phyloP scores from a whole-genome alignment of 2,888 invertebrate genomes.

The Parelbella ahira region DNA sequence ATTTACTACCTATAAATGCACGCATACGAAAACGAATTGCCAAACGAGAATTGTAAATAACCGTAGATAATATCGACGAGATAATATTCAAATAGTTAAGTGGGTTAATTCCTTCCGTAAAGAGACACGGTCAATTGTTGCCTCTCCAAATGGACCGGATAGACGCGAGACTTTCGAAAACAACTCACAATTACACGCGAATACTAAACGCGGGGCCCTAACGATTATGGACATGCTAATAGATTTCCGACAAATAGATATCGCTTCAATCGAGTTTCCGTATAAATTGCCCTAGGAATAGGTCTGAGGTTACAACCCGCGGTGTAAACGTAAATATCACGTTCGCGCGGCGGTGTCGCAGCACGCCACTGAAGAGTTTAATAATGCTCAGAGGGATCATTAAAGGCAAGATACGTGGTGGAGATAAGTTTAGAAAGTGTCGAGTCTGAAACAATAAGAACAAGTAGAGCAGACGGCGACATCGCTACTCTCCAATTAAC shows the following conservation, averaged over 20 bases:
- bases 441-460: constrained; percentile 59
- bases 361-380: constrained; percentile 34
- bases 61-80: constrained; percentile 20
- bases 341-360: constrained; percentile 25
- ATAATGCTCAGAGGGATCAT: constrained; percentile 46
- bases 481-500: constrained; percentile 59
- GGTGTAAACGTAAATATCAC: constrained; percentile 13
- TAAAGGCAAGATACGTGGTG: constrained; percentile 52
- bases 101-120: constrained; percentile 30
- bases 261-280: constrained; percentile 11
- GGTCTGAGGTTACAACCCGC: constrained; percentile 4
- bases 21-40: constrained; percentile 30
- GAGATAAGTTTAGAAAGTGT: constrained; percentile 71
- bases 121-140: constrained; percentile 23
- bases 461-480: constrained; percentile 54
- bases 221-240: constrained; percentile 22
- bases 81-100: constrained; percentile 26
- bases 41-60: constrained; percentile 24
- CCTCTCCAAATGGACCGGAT: constrained; percentile 19
- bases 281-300: constrained; percentile 12
- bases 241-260: constrained; percentile 22
- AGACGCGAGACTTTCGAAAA: constrained; percentile 19
- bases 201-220: constrained; percentile 16
- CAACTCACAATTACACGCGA: constrained; percentile 24
- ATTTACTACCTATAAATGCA: constrained; percentile 34